A percentile compares a stretch with the other conserved stretches of the same genome.
Conservation (phyloP, 2,888 invertebrate species). For the Cantharis rustica region DNA sequence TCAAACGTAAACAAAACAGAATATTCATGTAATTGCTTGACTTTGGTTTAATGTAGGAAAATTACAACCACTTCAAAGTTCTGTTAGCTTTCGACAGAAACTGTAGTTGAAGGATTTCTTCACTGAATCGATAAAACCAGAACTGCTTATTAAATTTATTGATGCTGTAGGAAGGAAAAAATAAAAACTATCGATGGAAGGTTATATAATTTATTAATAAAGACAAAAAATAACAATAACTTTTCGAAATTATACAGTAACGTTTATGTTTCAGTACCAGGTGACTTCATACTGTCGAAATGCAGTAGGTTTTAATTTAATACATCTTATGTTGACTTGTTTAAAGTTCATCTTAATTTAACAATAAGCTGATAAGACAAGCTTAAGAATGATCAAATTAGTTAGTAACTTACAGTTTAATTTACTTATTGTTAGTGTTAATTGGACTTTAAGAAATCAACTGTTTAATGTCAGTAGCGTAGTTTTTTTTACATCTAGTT, state of each 20-base stretch:
- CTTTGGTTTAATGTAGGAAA: too few species aligned
- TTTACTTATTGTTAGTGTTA: background rate
- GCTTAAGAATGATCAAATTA: background rate
- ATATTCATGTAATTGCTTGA: too few species aligned
- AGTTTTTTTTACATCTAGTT: conserved; percentile 22
- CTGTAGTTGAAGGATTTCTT: too few species aligned
- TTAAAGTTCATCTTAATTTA: background rate
- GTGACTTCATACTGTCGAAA: background rate
- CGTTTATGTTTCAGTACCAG: background rate
- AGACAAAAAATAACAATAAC: background rate
- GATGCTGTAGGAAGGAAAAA: background rate
- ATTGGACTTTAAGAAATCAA: background rate
- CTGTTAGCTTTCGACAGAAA: too few species aligned
- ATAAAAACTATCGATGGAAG: background rate
- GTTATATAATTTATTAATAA: background rate
- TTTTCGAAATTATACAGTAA: background rate
- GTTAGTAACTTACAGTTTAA: background rate
- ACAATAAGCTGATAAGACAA: background rate
- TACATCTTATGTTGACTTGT: background rate
- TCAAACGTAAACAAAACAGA: too few species aligned
- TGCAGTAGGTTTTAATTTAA: background rate
- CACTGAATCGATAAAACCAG: too few species aligned
- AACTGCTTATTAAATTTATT: too few species aligned
- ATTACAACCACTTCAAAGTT: too few species aligned
- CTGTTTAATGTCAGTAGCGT: background rate